Evolutionary conservation across 1,140 invertebrate genomes (phyloP).

Genomic region (Akabosia matsudoensis): DNA sequence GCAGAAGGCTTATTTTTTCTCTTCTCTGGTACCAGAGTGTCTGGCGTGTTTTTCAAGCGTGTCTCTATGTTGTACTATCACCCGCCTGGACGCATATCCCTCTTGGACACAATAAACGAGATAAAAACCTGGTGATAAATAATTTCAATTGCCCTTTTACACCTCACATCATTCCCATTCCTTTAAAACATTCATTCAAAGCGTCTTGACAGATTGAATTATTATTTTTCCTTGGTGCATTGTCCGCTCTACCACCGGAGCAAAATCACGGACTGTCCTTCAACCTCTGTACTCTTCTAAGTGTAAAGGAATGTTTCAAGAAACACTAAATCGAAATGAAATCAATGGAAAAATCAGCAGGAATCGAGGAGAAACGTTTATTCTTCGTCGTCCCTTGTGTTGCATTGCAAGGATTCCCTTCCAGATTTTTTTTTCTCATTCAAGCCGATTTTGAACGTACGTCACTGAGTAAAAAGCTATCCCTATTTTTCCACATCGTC

Average conservation of each 20-base stretch:
- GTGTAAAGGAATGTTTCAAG: background rate
- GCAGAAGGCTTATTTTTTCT: no score
- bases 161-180: background rate
- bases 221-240: background rate
- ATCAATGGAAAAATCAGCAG: background rate
- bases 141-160: slow-evolving; percentile 3
- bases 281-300: no score
- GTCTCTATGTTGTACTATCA: no score
- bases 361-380: background rate
- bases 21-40: slow-evolving; percentile 1
- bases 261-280: background rate
- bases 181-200: background rate
- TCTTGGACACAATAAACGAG: background rate
- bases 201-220: background rate
- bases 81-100: no score
- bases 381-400: background rate
- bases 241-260: background rate
- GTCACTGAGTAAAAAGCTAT: background rate
- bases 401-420: background rate
- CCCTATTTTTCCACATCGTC: background rate
- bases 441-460: background rate
- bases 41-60: background rate
- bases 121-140: slow-evolving; percentile 10
- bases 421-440: background rate
- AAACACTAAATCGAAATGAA: background rate